phyloP scores from a whole-genome alignment of 2,113 vertebrate species.

The Pteronura brasiliensis region DNA sequence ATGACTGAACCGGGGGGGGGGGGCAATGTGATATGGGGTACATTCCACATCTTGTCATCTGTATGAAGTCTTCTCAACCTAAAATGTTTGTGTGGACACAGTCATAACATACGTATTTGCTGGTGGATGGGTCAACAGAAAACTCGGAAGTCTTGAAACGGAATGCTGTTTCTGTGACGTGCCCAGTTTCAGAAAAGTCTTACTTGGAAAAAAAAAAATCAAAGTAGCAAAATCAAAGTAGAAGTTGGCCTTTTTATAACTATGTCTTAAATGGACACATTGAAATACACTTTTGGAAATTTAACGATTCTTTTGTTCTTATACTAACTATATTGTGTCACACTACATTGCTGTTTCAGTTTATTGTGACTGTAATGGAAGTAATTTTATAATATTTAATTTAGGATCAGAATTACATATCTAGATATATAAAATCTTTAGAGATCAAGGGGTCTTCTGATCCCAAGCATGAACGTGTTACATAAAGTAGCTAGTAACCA shows the following conservation, averaged over 20 bases:
- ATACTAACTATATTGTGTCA: background rate
- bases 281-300: background rate
- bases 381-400: background rate
- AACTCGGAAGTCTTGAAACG: background rate
- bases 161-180: background rate
- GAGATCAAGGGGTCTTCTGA: background rate
- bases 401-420: background rate
- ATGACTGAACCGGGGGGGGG: background rate
- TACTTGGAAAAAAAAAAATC: background rate
- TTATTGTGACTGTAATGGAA: background rate
- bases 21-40: background rate
- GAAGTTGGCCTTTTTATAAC: background rate
- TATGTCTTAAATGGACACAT: background rate
- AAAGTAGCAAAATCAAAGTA: background rate
- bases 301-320: background rate
- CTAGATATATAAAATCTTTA: background rate
- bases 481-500: background rate
- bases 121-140: background rate
- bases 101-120: background rate
- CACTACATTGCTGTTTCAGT: background rate
- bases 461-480: background rate
- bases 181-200: background rate
- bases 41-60: background rate
- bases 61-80: background rate
- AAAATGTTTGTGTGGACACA: background rate